These are phyloP conservation scores for Hyperopisus bebe DNA, from an alignment of 2,113 vertebrate genomes.

Conservation along the genomic window DNA sequence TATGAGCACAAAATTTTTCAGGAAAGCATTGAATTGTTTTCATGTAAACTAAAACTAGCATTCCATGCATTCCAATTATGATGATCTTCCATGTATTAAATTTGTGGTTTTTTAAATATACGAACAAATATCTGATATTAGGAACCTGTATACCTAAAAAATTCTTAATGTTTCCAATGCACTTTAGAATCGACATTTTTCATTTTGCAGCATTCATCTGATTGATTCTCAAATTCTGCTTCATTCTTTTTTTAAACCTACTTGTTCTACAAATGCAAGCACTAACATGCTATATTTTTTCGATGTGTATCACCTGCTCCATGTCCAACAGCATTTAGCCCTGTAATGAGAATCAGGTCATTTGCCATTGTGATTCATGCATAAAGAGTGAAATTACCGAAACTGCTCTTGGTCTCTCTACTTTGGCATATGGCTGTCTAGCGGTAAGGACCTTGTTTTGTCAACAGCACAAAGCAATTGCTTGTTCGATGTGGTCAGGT, in stretches of 20 bases:
- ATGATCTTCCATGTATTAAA: background rate
- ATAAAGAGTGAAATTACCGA: background rate
- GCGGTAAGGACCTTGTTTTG: conserved; percentile 10
- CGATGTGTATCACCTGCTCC: background rate
- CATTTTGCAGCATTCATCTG: background rate
- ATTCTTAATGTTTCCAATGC: background rate
- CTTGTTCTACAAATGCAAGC: background rate
- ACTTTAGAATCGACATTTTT: background rate
- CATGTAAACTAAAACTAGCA: background rate
- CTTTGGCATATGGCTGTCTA: background rate
- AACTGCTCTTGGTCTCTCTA: background rate
- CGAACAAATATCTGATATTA: background rate
- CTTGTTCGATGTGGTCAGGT: conserved; percentile 14
- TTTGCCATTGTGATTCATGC: background rate
- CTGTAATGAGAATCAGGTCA: background rate
- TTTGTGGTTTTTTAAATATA: background rate
- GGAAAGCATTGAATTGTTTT: background rate
- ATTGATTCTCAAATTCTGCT: background rate
- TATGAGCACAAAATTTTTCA: background rate
- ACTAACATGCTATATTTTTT: background rate
- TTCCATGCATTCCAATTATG: background rate
- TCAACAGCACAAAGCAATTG: background rate
- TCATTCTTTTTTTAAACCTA: background rate
- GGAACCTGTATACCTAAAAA: background rate
- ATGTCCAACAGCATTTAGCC: background rate